Percentiles rank a stretch among this genome's conserved stretches.
phyloP scores from a whole-genome alignment of 2,888 invertebrate genomes.

The Cyaniris semiargus region DNA sequence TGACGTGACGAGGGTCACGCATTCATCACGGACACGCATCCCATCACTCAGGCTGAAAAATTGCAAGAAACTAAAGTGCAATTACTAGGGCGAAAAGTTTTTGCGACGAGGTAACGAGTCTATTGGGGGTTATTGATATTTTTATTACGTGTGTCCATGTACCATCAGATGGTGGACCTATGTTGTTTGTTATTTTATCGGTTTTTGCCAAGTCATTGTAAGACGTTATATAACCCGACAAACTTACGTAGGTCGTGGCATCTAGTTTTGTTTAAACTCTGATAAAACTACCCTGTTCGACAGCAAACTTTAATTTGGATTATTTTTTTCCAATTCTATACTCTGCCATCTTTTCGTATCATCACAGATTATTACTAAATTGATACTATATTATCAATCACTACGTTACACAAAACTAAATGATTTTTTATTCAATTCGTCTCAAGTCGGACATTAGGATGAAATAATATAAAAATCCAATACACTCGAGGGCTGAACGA shows the following conservation, averaged over 20 bases:
- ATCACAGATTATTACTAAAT: too few relatives aligned
- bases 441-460: background rate
- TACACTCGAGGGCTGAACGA: background rate
- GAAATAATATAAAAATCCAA: constrained; percentile 11
- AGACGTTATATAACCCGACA: too few relatives aligned
- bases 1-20: constrained; percentile 51
- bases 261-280: too few relatives aligned
- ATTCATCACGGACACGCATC: constrained; percentile 48
- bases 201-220: too few relatives aligned
- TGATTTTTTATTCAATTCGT: background rate
- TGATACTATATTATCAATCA: too few relatives aligned
- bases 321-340: too few relatives aligned
- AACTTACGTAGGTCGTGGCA: too few relatives aligned
- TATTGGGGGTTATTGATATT: background rate
- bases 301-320: too few relatives aligned
- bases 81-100: constrained; percentile 9
- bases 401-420: background rate
- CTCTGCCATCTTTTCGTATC: too few relatives aligned
- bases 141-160: background rate
- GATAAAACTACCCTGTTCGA: too few relatives aligned
- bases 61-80: constrained; percentile 10
- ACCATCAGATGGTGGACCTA: too few relatives aligned
- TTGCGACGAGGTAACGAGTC: background rate
- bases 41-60: constrained; percentile 51
- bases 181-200: too few relatives aligned